Conservation (phyloP, 2,888 invertebrate genomes). For the Macrosiphum euphorbiae region DNA sequence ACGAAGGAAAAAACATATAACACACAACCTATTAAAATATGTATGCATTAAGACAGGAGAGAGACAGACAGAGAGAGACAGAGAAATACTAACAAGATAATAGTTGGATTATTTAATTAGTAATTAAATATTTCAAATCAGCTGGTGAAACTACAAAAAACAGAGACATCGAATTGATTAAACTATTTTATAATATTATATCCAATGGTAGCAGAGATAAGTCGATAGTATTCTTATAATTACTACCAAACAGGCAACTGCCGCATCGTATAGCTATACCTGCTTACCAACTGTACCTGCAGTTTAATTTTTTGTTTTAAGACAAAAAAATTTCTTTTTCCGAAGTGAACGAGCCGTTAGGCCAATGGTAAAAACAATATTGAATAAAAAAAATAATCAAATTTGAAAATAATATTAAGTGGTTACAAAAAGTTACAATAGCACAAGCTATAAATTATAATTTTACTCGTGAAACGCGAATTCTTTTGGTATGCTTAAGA, state of each 20-base stretch:
- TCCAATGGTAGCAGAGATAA: background rate
- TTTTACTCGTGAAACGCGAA: background rate
- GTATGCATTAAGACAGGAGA: background rate
- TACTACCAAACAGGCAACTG: background rate
- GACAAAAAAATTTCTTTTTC: background rate
- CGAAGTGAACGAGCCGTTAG: background rate
- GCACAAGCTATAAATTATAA: background rate
- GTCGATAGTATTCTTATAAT: background rate
- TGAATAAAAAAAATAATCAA: background rate
- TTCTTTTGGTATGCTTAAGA: background rate
- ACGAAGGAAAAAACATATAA: constrained; percentile 38
- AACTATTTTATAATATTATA: background rate
- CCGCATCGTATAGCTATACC: background rate
- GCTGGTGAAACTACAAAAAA: background rate
- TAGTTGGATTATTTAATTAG: background rate
- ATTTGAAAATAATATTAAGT: background rate
- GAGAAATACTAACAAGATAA: background rate
- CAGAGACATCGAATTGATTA: background rate
- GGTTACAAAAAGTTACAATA: background rate
- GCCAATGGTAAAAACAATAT: background rate
- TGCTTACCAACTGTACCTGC: background rate
- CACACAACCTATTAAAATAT: background rate
- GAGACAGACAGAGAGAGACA: background rate
- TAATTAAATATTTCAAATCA: background rate
- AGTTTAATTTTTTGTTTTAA: background rate